Percentiles rank a stretch among this genome's conserved stretches.
Conservation (phyloP, 53 echinoderm and acorn worm species). For the Luidia sarsii region DNA sequence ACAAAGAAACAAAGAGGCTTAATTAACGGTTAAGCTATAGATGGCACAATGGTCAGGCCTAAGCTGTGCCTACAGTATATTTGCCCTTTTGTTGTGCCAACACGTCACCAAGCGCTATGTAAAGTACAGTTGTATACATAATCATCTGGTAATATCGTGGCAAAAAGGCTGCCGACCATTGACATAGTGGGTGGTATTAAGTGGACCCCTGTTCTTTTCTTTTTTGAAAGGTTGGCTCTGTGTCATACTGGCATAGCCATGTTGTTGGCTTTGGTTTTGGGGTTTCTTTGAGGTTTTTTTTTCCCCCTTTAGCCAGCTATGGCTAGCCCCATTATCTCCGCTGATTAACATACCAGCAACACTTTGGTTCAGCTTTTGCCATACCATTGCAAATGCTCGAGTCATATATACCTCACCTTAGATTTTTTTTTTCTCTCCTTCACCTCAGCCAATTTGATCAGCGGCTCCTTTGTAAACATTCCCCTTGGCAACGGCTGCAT, state of each 20-base stretch:
- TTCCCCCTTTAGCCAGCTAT: no score
- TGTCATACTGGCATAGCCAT: conserved; percentile 24
- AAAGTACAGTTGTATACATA: no score
- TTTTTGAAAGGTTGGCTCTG: not conserved
- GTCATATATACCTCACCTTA: no score
- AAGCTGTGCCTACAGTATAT: conserved; percentile 46
- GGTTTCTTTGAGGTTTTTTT: no score
- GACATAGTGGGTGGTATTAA: conserved; percentile 64
- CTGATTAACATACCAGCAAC: conserved; percentile 24
- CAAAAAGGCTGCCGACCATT: conserved; percentile 66
- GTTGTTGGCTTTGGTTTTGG: not conserved
- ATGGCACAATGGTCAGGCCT: conserved; percentile 31
- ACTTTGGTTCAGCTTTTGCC: conserved; percentile 8
- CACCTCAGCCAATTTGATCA: no score
- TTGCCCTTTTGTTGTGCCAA: conserved; percentile 45
- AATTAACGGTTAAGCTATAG: conserved; percentile 61
- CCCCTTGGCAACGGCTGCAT: not conserved
- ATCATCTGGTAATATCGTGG: conserved; percentile 58
- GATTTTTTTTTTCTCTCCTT: no score
- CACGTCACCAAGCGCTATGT: conserved; percentile 40
- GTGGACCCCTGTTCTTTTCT: conserved; percentile 10
- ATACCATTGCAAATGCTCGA: conserved; percentile 30
- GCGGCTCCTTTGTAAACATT: not conserved
- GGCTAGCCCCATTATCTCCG: not conserved
- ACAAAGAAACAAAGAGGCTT: conserved; percentile 67